Percentiles rank a stretch among this genome's conserved stretches.
These are phyloP conservation scores for Alviniconcha strummeri DNA, from an alignment of 2,888 invertebrate genomes.

Conservation along the genomic window DNA sequence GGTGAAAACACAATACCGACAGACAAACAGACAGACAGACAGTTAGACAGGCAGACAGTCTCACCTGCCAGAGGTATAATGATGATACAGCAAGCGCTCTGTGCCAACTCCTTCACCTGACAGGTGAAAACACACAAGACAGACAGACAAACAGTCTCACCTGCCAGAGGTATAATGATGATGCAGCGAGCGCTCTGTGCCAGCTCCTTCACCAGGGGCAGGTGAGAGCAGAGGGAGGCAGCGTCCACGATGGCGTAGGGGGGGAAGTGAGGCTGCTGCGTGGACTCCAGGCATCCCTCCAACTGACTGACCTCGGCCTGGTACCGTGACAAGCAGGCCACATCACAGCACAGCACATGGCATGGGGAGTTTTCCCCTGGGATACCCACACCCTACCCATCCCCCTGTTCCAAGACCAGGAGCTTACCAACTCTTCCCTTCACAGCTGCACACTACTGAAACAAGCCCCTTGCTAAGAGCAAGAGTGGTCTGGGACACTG, in stretches of 20 bases:
- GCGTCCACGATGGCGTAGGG: conserved; percentile 93
- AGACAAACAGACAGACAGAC: background rate
- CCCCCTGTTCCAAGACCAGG: too few species aligned
- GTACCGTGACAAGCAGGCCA: background rate
- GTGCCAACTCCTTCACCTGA: conserved; percentile 82
- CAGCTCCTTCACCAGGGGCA: conserved; percentile 86
- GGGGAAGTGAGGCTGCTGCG: conserved; percentile 77
- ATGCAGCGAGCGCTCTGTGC: conserved; percentile 89
- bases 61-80: conserved; percentile 90
- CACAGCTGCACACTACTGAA: background rate
- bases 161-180: conserved; percentile 89
- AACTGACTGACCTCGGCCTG: conserved; percentile 88
- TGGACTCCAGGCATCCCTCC: conserved; percentile 77
- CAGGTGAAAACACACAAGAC: background rate
- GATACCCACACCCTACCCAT: too few species aligned
- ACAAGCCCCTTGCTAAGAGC: too few species aligned
- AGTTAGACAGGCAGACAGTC: background rate
- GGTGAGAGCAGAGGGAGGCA: conserved; percentile 85
- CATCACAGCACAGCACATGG: background rate
- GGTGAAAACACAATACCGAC: background rate
- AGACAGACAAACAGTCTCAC: conserved; percentile 74
- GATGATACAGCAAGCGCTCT: conserved; percentile 88
- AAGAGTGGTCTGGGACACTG: too few species aligned
- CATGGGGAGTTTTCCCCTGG: too few species aligned
- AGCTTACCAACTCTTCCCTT: background rate